Base-by-base conservation (phyloP, 2,113 vertebrate species). In the Barbus barbus region DNA sequence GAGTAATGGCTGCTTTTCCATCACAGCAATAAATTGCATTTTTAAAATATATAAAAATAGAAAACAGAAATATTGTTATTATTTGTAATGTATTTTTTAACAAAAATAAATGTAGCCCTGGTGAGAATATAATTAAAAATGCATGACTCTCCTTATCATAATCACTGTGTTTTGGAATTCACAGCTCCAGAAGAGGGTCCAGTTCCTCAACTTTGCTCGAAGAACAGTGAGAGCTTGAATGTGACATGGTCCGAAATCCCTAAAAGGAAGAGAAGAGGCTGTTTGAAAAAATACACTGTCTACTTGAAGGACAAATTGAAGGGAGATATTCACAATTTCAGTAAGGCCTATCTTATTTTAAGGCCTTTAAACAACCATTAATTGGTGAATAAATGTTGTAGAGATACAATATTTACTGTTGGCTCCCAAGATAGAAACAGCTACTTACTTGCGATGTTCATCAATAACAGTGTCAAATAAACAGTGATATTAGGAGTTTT, bases 231-330 rank as follows among this genome's bases (percentile, higher is more conserved):
- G 11, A 85, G 24, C 0, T 86, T 94, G 76, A 79, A 12, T 0
- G 86, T 95, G 16, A 89, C 53, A 33, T 94, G 93, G 93, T 51
- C 0, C 0, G 84, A 87, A 74, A 76, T 94, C 71, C 86, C 86
- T 33, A 61, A 51, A 26, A 14, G 13, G 16, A 84, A 93, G 33
- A 90, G 74, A 16, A n/a, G 83, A 33, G 94, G 94, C 3, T 95
- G 94, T 63, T 79, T 95, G 84, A 89, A 61, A 51, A 71, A 61
- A 0, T 95, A 94, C 28, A 94, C 76, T 56, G 83, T 94, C 87
- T 93, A 94, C 80, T 26, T 94, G 16, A 85, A 22, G 48, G 83
- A 76, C 46, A 38, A 71, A 11, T 16, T 18, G 38, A 1, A 41
- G 14, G 41, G 9, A 26, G 60, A 67, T n/a, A 78, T 71, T 26